Evolutionary conservation across 2,888 invertebrate genomes (phyloP), one percentile per base, ranked within the genome.

Genomic region (Cephus pygmeus): DNA sequence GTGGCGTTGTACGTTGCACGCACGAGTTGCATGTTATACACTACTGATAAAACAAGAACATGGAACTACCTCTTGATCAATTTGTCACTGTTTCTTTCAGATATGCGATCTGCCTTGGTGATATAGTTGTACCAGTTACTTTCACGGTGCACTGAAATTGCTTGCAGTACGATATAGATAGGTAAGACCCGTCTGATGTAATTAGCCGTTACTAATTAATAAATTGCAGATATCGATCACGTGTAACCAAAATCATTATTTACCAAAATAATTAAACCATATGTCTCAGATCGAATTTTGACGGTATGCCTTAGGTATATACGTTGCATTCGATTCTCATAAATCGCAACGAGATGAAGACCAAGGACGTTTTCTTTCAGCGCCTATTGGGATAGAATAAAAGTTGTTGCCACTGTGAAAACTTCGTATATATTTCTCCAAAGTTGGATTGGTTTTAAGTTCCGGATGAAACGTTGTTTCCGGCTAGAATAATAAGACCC

Each of bases 81-180:
- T 87, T 87, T 87, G 87, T 87, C 87, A 85, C 78, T 83, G 83
- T 85, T 85, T 81, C 80, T 84, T 81, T 79, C 71, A 76, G 73
- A 79, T 80, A 80, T 40, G 76, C 74, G 76, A 82, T 82, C 80
- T 76, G 81, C 71, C n/a, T 69, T 73, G 69, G 73, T 73, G 75
- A 75, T 73, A 76, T 69, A 74, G 56, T 68, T 36, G 34, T 75
- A 36, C 69, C 40, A 40, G 73, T 36, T 73, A 56, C 56, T 56
- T 56, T 56, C 56, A 56, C 56, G 9, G 56, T 56, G 56, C 56
- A 23, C 56, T 56, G 56, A 56, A 56, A 56, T 56, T 56, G 56
- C 56, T 56, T 56, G 56, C 40, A 56, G 56, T 56, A 56, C 9
- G 9, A 23, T 56, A 56, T 56, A 56, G 56, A 56, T 56, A 56